A percentile compares a stretch with the other conserved stretches of the same genome.
Conservation (phyloP, 2,113 vertebrate species). For the Amia ocellicauda region DNA sequence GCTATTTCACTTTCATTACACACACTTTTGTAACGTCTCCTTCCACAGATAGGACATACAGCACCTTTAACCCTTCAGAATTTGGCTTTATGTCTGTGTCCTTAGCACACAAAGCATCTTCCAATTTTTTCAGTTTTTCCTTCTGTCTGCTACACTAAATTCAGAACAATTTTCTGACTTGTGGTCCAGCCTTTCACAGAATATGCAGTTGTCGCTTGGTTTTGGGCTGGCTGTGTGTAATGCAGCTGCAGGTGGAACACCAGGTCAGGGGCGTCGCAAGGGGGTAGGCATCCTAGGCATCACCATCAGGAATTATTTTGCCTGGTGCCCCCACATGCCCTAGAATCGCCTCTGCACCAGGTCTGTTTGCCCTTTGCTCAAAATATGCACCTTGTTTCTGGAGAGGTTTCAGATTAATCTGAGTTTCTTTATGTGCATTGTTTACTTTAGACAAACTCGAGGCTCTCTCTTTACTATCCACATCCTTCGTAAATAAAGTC, state of each 20-base stretch:
- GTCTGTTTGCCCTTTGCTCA: neutral
- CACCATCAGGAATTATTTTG: too few species aligned
- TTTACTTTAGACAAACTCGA: conserved; percentile 1
- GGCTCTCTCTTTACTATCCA: conserved; percentile 12
- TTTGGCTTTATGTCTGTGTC: neutral
- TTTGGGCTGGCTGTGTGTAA: conserved; percentile 6
- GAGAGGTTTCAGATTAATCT: neutral
- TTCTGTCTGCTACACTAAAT: too few species aligned
- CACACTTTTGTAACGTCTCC: neutral
- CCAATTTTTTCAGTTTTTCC: too few species aligned
- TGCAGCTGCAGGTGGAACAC: neutral
- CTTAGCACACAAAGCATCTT: too few species aligned
- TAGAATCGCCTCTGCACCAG: too few species aligned
- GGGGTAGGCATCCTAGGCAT: too few species aligned
- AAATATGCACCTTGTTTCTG: neutral
- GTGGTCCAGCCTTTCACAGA: too few species aligned
- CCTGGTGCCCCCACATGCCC: too few species aligned
- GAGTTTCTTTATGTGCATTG: neutral
- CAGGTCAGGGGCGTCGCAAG: too few species aligned
- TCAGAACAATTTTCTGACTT: too few species aligned
- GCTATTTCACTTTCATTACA: neutral
- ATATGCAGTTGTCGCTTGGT: too few species aligned
- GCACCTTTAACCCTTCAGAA: neutral
- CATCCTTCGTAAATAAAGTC: conserved; percentile 5
- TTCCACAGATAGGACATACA: neutral